Base-by-base conservation (phyloP, 1,140 invertebrate genomes). In the Listronotus oregonensis region DNA sequence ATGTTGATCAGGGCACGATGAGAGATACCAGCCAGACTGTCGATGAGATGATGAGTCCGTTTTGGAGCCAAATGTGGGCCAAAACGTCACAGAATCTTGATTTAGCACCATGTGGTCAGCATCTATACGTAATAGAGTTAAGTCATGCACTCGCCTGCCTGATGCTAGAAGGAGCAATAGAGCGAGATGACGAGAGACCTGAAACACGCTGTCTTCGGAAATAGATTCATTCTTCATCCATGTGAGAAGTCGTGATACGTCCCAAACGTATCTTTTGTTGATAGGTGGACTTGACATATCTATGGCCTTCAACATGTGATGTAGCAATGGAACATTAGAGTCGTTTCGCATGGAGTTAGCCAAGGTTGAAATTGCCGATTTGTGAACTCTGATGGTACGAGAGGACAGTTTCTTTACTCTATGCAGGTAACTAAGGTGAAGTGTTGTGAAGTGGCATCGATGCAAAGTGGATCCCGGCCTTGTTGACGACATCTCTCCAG, bases 1-100 rank as follows among this genome's bases (percentile, higher is more conserved):
- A 10, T 1, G 3, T 31, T 17, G 18, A n/a, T 64, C 31, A n/a
- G 4, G 12, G 32, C 6, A 0, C 7, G 32, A n/a, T 0, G 11
- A 32, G 3, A 80, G 55, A 6, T 59, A 65, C 74, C 76, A 80
- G 7, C 72, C 74, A 21, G 76, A 78, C 56, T 79, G 77, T 57
- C 68, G 44, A 46, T 73, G 54, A 14, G 49, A 60, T 0, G 14
- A n/a, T 6, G 50, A 66, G 57, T 78, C 77, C 2, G 77, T 78
- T 64, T 78, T 77, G 6, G 75, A 79, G 3, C 75, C 75, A 68
- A 76, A 79, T 2, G n/a, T 8, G 8, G 75, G 78, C 68, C 72
- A 73, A 21, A 77, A 72, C n/a, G 63, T 71, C 9, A 71, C 54
- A 10, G 56, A 55, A 14, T 57, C 14, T 17, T 58, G 47, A 3